Percentiles rank a stretch among this genome's conserved stretches.
Evolutionary conservation across 2,888 invertebrate species (phyloP).

Genomic region (Pemphredon lugubris): DNA sequence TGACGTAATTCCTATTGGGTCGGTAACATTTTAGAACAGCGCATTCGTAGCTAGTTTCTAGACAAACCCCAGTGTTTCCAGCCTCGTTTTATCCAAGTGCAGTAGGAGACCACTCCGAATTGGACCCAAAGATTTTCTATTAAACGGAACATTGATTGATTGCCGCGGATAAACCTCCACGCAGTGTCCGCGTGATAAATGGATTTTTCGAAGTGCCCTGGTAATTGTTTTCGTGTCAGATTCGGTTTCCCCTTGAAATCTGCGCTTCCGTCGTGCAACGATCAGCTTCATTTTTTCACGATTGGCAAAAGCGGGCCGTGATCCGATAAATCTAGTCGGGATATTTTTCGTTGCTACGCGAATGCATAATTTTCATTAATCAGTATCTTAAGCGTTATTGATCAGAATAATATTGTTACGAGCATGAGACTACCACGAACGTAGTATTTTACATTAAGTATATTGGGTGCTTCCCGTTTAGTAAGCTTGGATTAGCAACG

Average conservation of each 20-base stretch:
- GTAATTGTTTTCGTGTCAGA: conserved; percentile 56
- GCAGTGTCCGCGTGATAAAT: conserved; percentile 66
- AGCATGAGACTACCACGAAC: too few relatives aligned
- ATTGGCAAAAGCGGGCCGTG: background rate
- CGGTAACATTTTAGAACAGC: background rate
- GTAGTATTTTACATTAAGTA: too few relatives aligned
- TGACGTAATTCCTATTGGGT: too few relatives aligned
- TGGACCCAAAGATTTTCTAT: conserved; percentile 68
- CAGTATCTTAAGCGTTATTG: too few relatives aligned
- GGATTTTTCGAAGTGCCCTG: conserved; percentile 59
- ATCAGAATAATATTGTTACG: too few relatives aligned
- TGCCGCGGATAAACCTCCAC: conserved; percentile 63
- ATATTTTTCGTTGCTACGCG: background rate
- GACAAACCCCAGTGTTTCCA: background rate
- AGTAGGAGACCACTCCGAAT: conserved; percentile 51
- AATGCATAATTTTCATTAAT: too few relatives aligned
- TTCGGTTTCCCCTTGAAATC: conserved; percentile 1
- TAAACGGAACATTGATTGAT: conserved; percentile 72
- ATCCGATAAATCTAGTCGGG: background rate
- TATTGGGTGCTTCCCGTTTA: too few relatives aligned
- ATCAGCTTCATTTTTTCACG: background rate
- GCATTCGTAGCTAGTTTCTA: background rate
- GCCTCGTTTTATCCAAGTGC: background rate
- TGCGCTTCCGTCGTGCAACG: conserved; percentile 1
- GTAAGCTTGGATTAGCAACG: too few relatives aligned